Conservation (phyloP, 2,113 vertebrate species). For the Ctenodactylus gundi region DNA sequence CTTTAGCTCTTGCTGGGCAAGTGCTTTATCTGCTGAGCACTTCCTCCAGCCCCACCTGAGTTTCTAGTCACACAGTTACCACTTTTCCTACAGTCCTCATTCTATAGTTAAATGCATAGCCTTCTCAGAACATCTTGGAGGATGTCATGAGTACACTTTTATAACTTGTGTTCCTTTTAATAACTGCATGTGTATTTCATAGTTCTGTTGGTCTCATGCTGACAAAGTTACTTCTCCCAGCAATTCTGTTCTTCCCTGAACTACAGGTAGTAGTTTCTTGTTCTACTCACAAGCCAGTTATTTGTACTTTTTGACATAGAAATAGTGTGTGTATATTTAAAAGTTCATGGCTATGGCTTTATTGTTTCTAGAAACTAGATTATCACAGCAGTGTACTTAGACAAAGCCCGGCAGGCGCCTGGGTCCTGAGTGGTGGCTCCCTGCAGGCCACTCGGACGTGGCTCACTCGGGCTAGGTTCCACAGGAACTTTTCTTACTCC, state of each 20-base stretch:
- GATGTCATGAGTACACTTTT: not conserved
- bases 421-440: not conserved
- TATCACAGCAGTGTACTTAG: not conserved
- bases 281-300: not conserved
- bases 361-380: constrained; percentile 13
- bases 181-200: not conserved
- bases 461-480: not conserved
- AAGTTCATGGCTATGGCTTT: not conserved
- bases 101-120: not conserved
- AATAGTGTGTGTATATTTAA: not conserved
- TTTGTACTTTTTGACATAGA: not conserved
- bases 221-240: not conserved
- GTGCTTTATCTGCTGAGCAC: too few relatives aligned
- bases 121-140: not conserved
- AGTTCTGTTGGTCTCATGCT: not conserved
- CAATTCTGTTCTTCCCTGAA: not conserved
- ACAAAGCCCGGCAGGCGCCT: not conserved
- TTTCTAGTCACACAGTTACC: too few relatives aligned
- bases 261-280: not conserved
- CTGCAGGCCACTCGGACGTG: too few relatives aligned
- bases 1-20: too few relatives aligned
- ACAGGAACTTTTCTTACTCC: not conserved
- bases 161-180: not conserved
- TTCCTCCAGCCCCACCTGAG: too few relatives aligned
- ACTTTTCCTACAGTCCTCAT: not conserved